Base-by-base conservation (phyloP, 1,140 invertebrate species). In the Thaumatotibia leucotreta region DNA sequence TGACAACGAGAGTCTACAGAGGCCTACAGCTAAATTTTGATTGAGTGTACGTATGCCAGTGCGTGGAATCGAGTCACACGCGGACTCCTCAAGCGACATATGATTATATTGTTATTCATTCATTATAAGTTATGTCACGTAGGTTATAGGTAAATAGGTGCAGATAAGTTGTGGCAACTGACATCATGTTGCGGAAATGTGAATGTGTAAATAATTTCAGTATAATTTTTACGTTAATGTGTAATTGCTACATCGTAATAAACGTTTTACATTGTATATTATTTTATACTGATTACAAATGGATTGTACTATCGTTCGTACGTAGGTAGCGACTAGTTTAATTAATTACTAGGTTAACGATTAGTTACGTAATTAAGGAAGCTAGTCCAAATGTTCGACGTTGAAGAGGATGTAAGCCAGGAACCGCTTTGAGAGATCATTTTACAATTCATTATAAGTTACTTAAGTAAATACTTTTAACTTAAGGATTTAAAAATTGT, bases 341-440 rank as follows among this genome's bases (percentile, higher is more conserved):
- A 82, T 90, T 88, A 85, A 86, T 86, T 84, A 84, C 80, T 90
- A 90, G 82, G 74, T 82, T 82, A 83, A 76, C 72, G 76, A 67
- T 80, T 82, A 86, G 82, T 83, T 83, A 82, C 74, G 84, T 88
- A 87, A 84, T 89, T 91, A 88, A 89, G 84, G 69, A 91, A 89
- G 88, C 88, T 91, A 91, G 88, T 91, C 88, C 86, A 85, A 87
- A 84, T 80, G 80, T 85, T 86, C 76, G 86, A 83, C 88, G 88
- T 88, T 85, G 84, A 88, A 80, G 83, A 84, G 80, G 77, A 86
- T 84, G 88, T 84, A 84, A 84, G 76, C 69, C 84, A 84, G 72
- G 76, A 64, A 76, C 81, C 82, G 14, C 23, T 58, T 58, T 27
- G 52, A 62, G n/a, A 62, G 11, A 39, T 27, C 23, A 39, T 35